phyloP scores from a whole-genome alignment of 2,797 vertebrate genomes.

The Setipinna tenuifilis region DNA sequence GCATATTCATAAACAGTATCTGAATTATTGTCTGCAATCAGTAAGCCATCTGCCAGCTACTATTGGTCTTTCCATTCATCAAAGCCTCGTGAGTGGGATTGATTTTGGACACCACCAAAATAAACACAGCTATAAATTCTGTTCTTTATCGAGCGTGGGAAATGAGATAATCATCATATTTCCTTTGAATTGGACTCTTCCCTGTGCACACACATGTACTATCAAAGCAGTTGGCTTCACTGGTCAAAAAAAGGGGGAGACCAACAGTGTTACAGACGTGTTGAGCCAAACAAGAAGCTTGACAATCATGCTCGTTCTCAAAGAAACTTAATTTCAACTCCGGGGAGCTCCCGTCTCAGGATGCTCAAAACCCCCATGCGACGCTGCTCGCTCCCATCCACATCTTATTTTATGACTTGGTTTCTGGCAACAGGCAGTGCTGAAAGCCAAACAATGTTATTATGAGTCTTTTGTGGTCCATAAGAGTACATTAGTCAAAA shows the following conservation, averaged over 20 bases:
- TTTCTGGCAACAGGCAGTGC: constrained; percentile 40
- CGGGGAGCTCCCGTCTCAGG: constrained; percentile 49
- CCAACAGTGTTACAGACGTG: constrained; percentile 39
- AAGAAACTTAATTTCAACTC: constrained; percentile 60
- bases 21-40: constrained; percentile 53
- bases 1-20: neutral
- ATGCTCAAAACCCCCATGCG: constrained; percentile 63
- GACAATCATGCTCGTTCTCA: constrained; percentile 63
- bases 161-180: constrained; percentile 19
- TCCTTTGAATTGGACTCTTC: constrained; percentile 6
- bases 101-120: constrained; percentile 20
- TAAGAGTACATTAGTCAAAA: constrained; percentile 67
- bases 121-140: constrained; percentile 10
- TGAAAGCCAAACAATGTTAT: constrained; percentile 67
- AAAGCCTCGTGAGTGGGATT: constrained; percentile 11
- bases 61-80: constrained; percentile 33
- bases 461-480: constrained; percentile 65
- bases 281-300: constrained; percentile 67
- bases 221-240: constrained; percentile 36
- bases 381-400: constrained; percentile 62
- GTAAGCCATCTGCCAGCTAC: constrained; percentile 58
- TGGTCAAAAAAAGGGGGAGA: constrained; percentile 36
- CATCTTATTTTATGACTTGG: constrained; percentile 42
- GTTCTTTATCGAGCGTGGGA: neutral
- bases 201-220: constrained; percentile 30